Evolutionary conservation across 2,113 vertebrate species (phyloP), one percentile per base, ranked within the genome.

Genomic region (Malaclemys terrapin): DNA sequence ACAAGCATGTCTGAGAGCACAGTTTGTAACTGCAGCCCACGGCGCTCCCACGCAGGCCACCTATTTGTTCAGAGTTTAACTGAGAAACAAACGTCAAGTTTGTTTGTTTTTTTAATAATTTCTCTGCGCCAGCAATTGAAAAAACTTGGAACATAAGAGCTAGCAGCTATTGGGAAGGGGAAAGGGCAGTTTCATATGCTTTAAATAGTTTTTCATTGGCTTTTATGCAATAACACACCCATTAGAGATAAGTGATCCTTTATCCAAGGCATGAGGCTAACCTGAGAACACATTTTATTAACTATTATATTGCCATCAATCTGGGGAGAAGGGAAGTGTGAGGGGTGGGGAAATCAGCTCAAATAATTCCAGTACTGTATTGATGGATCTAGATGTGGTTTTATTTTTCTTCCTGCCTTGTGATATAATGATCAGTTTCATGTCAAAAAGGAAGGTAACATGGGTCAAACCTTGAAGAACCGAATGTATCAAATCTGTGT

Each of bases 31-130:
- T 1, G 80, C 65, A 72, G 80, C 90, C 69, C 80, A n/a, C 38
- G 35, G 27, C 0, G 0, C 54, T 93, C 89, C 75, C 65, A 88
- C 5, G 0, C 59, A 92, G 72, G 35, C 88, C 86, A 83, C 38
- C 50, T 79, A 2, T 84, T 85, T 86, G 85, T 59, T 94, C 52
- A 22, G 84, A 82, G n/a, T 80, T 95, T 91, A 94, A 90, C 27
- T 87, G 75, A 93, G 88, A 88, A 80, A 62, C 65, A 96, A 86
- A 96, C 90, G 57, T 80, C 90, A 89, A 24, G 54, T 80, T 88
- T 90, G 88, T 91, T 94, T 84, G 49, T 0, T 12, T 89, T 72
- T 89, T 93, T 91, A 89, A 93, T 95, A 88, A 83, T 88, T 93
- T 84, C 72, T 56, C 38, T 56, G 31, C 82, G 84, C 59, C 78